Evolutionary conservation across 2,888 invertebrate genomes (phyloP).

Genomic region (Cephus rjabovi): DNA sequence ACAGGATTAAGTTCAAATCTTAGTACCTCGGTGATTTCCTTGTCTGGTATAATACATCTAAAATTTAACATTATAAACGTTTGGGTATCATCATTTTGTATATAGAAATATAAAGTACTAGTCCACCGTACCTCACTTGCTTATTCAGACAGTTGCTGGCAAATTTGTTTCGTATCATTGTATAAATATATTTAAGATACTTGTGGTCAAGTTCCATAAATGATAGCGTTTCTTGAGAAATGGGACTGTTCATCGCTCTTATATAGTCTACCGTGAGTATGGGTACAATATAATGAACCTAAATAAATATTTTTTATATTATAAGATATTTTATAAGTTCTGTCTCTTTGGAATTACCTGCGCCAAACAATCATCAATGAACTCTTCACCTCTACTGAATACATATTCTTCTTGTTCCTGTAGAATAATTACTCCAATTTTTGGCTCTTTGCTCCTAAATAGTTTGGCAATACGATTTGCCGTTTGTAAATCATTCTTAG

Average conservation of each 20-base stretch:
- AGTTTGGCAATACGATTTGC: constrained; percentile 68
- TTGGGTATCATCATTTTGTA: background rate
- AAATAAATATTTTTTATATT: constrained; percentile 32
- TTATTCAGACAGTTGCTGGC: constrained; percentile 45
- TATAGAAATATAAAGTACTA: background rate
- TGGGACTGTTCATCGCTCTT: constrained; percentile 65
- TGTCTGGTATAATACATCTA: constrained; percentile 55
- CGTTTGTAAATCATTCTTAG: constrained; percentile 69
- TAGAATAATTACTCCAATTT: constrained; percentile 64
- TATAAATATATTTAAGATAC: constrained; percentile 53
- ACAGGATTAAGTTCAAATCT: constrained; percentile 47
- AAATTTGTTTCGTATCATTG: constrained; percentile 50
- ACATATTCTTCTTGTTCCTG: constrained; percentile 69
- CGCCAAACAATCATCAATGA: constrained; percentile 71
- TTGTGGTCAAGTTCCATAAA: constrained; percentile 43
- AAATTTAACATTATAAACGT: background rate
- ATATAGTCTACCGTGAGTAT: constrained; percentile 70
- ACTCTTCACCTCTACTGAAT: constrained; percentile 70
- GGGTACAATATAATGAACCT: constrained; percentile 72
- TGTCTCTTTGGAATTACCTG: constrained; percentile 62
- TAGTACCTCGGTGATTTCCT: constrained; percentile 38
- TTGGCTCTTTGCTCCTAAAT: constrained; percentile 62
- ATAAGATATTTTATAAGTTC: constrained; percentile 3
- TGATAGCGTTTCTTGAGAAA: constrained; percentile 32
- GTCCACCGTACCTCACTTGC: constrained; percentile 45